A percentile compares a stretch with the other conserved stretches of the same genome.
These are phyloP conservation scores for Elachura formosa DNA, from an alignment of 2,113 vertebrate genomes.

Conservation along the genomic window DNA sequence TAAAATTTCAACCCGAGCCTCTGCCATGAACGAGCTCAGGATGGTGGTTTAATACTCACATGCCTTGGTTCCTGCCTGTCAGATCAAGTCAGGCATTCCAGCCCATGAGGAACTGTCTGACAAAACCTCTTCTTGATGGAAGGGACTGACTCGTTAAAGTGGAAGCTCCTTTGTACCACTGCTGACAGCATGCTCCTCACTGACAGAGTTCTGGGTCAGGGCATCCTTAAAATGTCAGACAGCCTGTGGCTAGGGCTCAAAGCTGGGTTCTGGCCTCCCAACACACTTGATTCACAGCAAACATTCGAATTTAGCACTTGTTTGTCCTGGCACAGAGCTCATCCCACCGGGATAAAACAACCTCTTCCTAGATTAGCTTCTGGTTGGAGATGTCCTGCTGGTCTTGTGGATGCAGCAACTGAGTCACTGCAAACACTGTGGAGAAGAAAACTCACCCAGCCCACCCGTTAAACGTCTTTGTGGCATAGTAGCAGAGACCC, in stretches of 20 bases:
- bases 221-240: background rate
- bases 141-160: background rate
- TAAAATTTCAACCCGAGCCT: background rate
- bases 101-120: background rate
- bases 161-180: background rate
- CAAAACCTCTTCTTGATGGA: background rate
- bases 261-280: background rate
- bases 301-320: background rate
- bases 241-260: background rate
- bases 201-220: background rate
- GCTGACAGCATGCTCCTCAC: background rate
- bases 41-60: background rate
- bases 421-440: background rate
- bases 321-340: background rate
- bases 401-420: background rate
- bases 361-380: background rate
- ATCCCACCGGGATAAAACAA: background rate
- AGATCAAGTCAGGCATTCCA: background rate
- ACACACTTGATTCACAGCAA: background rate
- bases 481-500: background rate
- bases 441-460: background rate
- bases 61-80: background rate
- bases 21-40: fast-evolving
- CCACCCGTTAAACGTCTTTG: background rate
- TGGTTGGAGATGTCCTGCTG: background rate